These are phyloP conservation scores for Palaemon carinicauda DNA, from an alignment of 1,140 invertebrate genomes.

Conservation along the genomic window DNA sequence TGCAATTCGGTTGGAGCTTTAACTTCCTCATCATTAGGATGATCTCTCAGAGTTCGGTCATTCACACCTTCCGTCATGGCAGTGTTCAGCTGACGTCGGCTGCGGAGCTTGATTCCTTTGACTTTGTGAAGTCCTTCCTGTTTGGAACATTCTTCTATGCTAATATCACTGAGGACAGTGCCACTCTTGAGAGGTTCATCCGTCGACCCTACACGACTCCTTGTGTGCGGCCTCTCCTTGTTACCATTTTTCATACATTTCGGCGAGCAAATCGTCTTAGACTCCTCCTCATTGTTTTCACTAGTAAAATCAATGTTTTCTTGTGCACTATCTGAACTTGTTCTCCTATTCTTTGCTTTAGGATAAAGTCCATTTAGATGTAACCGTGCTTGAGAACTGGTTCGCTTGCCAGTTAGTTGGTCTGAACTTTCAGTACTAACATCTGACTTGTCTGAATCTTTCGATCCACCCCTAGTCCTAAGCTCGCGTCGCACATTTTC, in stretches of 20 bases:
- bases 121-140: neutral
- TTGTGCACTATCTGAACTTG: slow-evolving; percentile 54
- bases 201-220: slow-evolving; percentile 33
- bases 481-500: slow-evolving; percentile 42
- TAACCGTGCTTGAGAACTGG: slow-evolving; percentile 33
- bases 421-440: slow-evolving; percentile 27
- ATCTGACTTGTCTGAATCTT: slow-evolving; percentile 57
- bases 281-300: slow-evolving; percentile 15
- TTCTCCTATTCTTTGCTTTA: slow-evolving; percentile 59
- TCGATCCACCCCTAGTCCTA: slow-evolving; percentile 52
- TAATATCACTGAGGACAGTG: slow-evolving; percentile 17
- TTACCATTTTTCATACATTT: slow-evolving; percentile 16
- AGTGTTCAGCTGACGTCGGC: slow-evolving; percentile 30
- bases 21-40: neutral
- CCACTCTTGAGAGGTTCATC: slow-evolving; percentile 12
- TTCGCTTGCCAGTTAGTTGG: slow-evolving; percentile 34
- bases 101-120: slow-evolving; percentile 34
- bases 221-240: slow-evolving; percentile 27
- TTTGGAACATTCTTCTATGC: neutral
- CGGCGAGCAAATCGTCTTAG: neutral
- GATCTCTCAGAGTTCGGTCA: slow-evolving; percentile 30
- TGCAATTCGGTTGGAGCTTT: slow-evolving; percentile 14
- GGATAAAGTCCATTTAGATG: slow-evolving; percentile 54
- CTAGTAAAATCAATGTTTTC: slow-evolving; percentile 50
- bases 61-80: slow-evolving; percentile 42